These are phyloP conservation scores for Proisotoma minuta DNA, from an alignment of 2,888 invertebrate species.

Conservation along the genomic window DNA sequence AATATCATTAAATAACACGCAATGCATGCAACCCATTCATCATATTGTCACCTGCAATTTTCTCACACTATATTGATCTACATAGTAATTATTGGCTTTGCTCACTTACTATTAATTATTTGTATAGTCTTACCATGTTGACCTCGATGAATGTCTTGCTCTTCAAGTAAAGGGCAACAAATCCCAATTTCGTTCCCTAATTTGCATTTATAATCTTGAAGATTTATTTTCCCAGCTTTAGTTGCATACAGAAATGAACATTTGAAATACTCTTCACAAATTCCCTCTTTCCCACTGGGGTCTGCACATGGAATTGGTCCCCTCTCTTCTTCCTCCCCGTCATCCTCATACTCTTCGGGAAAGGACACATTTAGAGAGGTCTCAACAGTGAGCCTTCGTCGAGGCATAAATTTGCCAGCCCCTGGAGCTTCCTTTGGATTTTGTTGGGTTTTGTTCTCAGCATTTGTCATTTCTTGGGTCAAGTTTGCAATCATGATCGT, in stretches of 20 bases:
- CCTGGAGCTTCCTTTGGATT: background rate
- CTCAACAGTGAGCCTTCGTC: background rate
- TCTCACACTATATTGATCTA: background rate
- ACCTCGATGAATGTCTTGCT: slow-evolving; percentile 17
- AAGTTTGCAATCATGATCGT: no score
- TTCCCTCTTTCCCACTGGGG: slow-evolving; percentile 31
- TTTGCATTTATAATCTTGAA: slow-evolving; percentile 35
- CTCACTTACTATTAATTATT: no score
- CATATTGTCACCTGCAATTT: background rate
- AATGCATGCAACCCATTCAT: background rate
- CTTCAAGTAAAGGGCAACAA: slow-evolving; percentile 34
- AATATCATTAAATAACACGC: background rate
- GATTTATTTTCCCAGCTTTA: slow-evolving; percentile 34
- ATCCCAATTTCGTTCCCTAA: slow-evolving; percentile 35
- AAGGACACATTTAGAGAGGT: background rate
- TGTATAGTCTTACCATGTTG: background rate
- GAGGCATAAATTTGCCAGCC: slow-evolving; percentile 1
- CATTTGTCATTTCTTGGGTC: no score
- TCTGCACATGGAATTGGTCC: slow-evolving; percentile 22
- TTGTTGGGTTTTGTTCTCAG: no score
- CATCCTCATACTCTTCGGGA: slow-evolving; percentile 12
- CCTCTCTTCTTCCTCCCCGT: slow-evolving; percentile 19
- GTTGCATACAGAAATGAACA: slow-evolving; percentile 37
- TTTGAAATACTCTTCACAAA: slow-evolving; percentile 39
- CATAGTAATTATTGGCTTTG: background rate